A percentile compares a stretch with the other conserved stretches of the same genome.
Conservation (phyloP, 2,888 invertebrate genomes). For the Andrena bucephala region DNA sequence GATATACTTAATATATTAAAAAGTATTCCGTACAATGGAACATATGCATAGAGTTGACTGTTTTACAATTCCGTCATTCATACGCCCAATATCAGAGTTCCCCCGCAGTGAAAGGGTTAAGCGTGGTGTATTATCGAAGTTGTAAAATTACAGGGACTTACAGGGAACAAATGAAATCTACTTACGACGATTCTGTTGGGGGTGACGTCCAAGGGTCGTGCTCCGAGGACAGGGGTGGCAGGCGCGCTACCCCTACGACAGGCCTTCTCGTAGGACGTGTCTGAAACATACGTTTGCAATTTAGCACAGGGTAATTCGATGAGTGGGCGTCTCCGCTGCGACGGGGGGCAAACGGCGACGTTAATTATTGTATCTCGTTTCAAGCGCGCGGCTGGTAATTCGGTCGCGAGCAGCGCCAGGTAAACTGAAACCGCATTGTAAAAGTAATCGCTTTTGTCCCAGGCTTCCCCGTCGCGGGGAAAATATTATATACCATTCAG, state of each 20-base stretch:
- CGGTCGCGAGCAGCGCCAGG: constrained; percentile 1
- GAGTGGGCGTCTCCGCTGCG: constrained; percentile 19
- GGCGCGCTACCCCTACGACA: constrained; percentile 94
- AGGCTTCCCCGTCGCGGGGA: background rate
- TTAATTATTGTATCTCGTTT: constrained; percentile 62
- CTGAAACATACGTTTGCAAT: constrained; percentile 86
- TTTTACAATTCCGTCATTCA: background rate
- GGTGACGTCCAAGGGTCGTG: constrained; percentile 88
- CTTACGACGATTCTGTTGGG: constrained; percentile 93
- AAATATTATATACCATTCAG: background rate
- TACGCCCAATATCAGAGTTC: background rate
- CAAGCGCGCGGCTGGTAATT: constrained; percentile 42
- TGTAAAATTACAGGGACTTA: constrained; percentile 40
- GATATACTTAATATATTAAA: background rate
- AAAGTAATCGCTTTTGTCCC: constrained; percentile 23
- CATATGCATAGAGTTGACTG: background rate
- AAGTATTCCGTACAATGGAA: background rate
- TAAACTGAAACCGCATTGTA: constrained; percentile 42
- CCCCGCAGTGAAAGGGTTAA: constrained; percentile 2
- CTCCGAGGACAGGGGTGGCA: constrained; percentile 92
- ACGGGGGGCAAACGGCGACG: background rate
- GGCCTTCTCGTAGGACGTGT: constrained; percentile 96
- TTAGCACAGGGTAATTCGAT: constrained; percentile 37
- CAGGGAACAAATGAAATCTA: constrained; percentile 58
- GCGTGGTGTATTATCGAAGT: constrained; percentile 12